Evolutionary conservation across 1,140 invertebrate species (phyloP).

Genomic region (Chrysopa pallens): DNA sequence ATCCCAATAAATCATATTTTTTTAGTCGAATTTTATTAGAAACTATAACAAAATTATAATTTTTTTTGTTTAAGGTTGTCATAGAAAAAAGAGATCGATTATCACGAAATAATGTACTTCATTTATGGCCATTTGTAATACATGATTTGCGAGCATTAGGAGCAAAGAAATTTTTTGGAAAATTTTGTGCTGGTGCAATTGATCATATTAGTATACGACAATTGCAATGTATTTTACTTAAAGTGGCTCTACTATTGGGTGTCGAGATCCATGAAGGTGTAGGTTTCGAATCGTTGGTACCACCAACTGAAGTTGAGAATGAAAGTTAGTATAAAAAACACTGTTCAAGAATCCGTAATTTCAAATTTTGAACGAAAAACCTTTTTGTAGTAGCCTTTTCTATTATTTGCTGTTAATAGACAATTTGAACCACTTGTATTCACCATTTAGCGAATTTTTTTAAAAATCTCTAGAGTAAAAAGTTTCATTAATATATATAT

Average conservation of each 20-base stretch:
- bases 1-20: too few species aligned
- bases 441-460: too few species aligned
- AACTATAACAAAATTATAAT: too few species aligned
- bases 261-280: constrained; percentile 92
- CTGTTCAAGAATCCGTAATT: constrained; percentile 1
- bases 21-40: too few species aligned
- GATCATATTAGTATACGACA: constrained; percentile 97
- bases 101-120: constrained; percentile 93
- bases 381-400: too few species aligned
- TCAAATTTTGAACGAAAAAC: constrained; percentile 1
- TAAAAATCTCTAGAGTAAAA: too few species aligned
- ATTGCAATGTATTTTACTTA: constrained; percentile 87
- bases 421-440: too few species aligned
- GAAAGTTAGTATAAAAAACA: constrained; percentile 38
- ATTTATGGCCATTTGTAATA: constrained; percentile 98
- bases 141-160: constrained; percentile 85
- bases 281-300: constrained; percentile 67
- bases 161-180: constrained; percentile 97
- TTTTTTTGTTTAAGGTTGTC: constrained; percentile 36
- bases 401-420: too few species aligned
- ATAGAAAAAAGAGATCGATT: constrained; percentile 85
- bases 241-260: constrained; percentile 88
- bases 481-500: too few species aligned
- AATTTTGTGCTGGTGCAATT: constrained; percentile 96
- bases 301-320: constrained; percentile 49